Base-by-base conservation (phyloP, 2,888 invertebrate species). In the Trichopoda pennipes region DNA sequence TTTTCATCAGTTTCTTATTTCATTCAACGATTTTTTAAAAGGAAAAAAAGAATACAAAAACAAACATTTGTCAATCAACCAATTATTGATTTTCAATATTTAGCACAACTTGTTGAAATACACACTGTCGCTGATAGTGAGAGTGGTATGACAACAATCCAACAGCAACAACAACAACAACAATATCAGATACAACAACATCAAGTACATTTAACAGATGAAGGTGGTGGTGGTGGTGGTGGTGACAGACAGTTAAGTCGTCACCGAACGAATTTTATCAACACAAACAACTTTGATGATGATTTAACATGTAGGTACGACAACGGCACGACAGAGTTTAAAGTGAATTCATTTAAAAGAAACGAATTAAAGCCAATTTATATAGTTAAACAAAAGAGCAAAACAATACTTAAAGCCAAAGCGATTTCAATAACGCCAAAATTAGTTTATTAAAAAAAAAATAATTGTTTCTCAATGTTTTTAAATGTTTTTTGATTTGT, bases 101-200 rank as follows among this genome's bases (percentile, higher is more conserved):
- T 88, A 89, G 89, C 89, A 74, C 89, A 89, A 87, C 89, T 89
- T 86, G 88, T 89, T 86, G 86, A 88, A 88, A 89, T 89, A 86
- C 90, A 89, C 86, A 89, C 89, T 80, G 70, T 78, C 78, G 70
- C 75, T 53, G 85, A 89, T 85, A 86, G 87, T 86, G 87, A 79
- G 82, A 81, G 82, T 81, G 81, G 72, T 81, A 69, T 69, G 64
- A 72, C 78, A 75, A 68, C 73, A 69, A 44, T 32, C 58, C 74
- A 78, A 78, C 81, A 78, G 35, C 75, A 68, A 58, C 81, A 69
- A 69, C 47, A 68, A 12, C 66, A 80, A 69, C 47, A 61, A 16
- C 66, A 80, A 51, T 21, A 72, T 47, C 14, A 53, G 69, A 79
- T 74, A 78, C 81, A 78, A 68, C 75, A 80, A 80, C 72, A 80